Base-by-base conservation (phyloP, 2,888 invertebrate species). In the Drosophila percnosoma region DNA sequence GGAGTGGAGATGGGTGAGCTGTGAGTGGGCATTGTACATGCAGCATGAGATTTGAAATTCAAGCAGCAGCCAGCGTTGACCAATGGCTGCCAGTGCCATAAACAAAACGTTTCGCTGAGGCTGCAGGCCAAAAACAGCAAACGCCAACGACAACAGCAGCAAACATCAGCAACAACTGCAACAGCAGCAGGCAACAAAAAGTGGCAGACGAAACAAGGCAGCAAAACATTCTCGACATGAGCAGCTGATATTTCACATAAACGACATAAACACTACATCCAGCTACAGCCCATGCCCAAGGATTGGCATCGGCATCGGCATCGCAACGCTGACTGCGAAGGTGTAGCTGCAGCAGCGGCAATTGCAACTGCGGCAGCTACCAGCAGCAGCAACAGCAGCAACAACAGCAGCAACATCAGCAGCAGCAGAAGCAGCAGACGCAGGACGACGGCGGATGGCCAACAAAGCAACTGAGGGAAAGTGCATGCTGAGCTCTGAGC, bases 191-290 rank as follows among this genome's bases (percentile, higher is more conserved):
- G 83, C 79, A 71, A 73, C 80, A 79, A 89, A 82, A 79, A 79
- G 83, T 87, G 88, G 88, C 86, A 81, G 87, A 85, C 85, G 88
- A 83, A 88, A 85, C 77, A 80, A 83, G 90, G 81, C 89, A 90
- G 83, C 83, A 76, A 80, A 79, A 79, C 82, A 90, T 88, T 89
- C 89, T 89, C 90, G 79, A 89, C 88, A 90, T 87, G 91, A 91
- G 89, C 90, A 91, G 87, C 91, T 91, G 92, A 91, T 91, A 91
- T 91, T 91, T 91, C 90, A 91, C 81, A 81, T 81, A 90, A 90
- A 83, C 91, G 92, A 91, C 91, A 90, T 91, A 91, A 91, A 89
- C 91, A 91, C 91, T 85, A 77, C 63, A 70, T 69, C 60, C 62
- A 73, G 79, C 74, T 61, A 54, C 51, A 61, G 68, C 45, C 62